Conservation (phyloP, 2,113 vertebrate species). For the Ginglymostoma cirratum region DNA sequence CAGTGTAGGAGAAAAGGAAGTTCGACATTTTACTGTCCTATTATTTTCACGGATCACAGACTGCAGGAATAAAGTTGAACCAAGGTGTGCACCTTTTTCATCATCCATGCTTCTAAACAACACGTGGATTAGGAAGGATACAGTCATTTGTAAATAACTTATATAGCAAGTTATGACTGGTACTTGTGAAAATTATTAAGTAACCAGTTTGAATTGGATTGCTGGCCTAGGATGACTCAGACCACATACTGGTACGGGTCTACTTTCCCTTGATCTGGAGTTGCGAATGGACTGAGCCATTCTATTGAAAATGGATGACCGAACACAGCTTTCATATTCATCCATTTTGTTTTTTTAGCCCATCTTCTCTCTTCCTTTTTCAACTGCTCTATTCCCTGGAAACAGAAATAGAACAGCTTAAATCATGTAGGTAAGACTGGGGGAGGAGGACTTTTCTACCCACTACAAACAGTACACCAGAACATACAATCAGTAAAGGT, state of each 20-base stretch:
- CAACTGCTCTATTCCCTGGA: conserved; percentile 96
- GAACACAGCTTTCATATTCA: conserved; percentile 98
- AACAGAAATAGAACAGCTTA: conserved; percentile 76
- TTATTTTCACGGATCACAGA: not conserved
- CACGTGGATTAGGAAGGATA: conserved; percentile 15
- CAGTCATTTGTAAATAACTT: not conserved
- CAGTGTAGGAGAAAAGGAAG: not conserved
- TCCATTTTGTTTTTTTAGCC: conserved; percentile 96
- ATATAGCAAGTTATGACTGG: conserved; percentile 1
- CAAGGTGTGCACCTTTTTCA: not conserved
- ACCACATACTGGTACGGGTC: conserved; percentile 95
- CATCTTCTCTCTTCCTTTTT: conserved; percentile 98
- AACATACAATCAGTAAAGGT: not conserved
- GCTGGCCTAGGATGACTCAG: conserved; percentile 66
- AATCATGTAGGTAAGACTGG: conserved; percentile 48
- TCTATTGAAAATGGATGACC: conserved; percentile 92
- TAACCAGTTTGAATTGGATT: conserved; percentile 51
- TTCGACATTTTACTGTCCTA: not conserved
- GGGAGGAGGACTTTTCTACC: conserved; percentile 12
- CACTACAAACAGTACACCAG: conserved; percentile 6
- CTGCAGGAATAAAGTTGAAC: not conserved
- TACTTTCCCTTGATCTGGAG: conserved; percentile 89
- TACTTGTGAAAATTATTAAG: not conserved
- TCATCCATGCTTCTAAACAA: not conserved
- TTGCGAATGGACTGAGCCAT: conserved; percentile 91